phyloP scores from a whole-genome alignment of 1,140 invertebrate species.

The Diachasmimorpha longicaudata region DNA sequence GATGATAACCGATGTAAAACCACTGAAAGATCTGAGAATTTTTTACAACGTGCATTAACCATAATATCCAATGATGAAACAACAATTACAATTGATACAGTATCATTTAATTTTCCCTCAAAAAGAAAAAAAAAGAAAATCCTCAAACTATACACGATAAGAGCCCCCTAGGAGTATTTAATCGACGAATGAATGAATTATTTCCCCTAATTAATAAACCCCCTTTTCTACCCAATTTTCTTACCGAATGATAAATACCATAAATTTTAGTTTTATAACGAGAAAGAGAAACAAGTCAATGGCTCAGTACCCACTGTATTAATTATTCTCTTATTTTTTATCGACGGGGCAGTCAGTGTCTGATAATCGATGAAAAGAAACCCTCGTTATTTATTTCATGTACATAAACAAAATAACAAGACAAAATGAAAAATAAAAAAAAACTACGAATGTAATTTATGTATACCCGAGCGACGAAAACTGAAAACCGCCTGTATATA shows the following conservation, averaged over 20 bases:
- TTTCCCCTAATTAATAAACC: background rate
- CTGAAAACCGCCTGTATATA: constrained; percentile 43
- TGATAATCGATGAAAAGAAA: background rate
- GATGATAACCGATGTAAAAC: background rate
- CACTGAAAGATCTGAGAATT: background rate
- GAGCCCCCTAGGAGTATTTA: background rate
- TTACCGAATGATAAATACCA: background rate
- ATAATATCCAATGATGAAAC: background rate
- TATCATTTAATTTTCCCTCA: background rate
- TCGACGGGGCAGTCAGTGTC: background rate
- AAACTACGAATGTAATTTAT: constrained; percentile 21
- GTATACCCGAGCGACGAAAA: background rate
- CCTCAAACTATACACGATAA: constrained; percentile 4
- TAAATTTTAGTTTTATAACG: background rate
- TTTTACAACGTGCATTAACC: constrained; percentile 11
- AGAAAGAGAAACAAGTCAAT: background rate
- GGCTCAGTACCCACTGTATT: background rate
- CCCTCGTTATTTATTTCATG: constrained; percentile 25
- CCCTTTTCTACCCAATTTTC: background rate
- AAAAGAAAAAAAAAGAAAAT: background rate
- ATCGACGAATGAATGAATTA: constrained; percentile 2
- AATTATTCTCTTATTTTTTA: background rate
- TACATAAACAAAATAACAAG: constrained; percentile 6
- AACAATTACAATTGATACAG: constrained; percentile 19
- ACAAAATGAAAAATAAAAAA: background rate